A percentile compares a stretch with the other conserved stretches of the same genome.
These are phyloP conservation scores for Bembecia ichneumoniformis DNA, from an alignment of 2,888 invertebrate genomes.

Conservation along the genomic window DNA sequence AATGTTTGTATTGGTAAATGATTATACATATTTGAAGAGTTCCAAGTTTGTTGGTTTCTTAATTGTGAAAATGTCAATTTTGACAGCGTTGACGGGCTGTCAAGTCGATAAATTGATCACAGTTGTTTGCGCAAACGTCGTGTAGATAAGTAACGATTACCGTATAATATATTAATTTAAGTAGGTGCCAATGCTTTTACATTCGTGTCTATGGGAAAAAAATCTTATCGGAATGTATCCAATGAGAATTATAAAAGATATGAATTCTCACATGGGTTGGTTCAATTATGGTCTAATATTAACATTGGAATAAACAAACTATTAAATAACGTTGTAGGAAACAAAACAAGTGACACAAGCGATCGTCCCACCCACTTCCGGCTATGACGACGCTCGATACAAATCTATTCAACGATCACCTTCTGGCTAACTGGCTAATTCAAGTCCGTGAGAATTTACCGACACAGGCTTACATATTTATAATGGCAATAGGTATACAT, in stretches of 20 bases:
- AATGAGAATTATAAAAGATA: neutral
- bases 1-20: constrained; percentile 15
- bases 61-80: constrained; percentile 65
- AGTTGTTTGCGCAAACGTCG: constrained; percentile 65
- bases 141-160: constrained; percentile 60
- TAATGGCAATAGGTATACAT: too few species aligned
- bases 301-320: neutral
- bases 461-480: neutral
- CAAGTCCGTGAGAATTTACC: constrained; percentile 44
- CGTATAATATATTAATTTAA: constrained; percentile 55
- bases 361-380: constrained; percentile 55
- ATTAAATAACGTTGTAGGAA: constrained; percentile 14
- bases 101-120: constrained; percentile 65
- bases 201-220: constrained; percentile 37
- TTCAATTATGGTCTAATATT: neutral
- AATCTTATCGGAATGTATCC: constrained; percentile 26
- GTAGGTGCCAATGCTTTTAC: constrained; percentile 13
- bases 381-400: constrained; percentile 35
- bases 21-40: constrained; percentile 34
- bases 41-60: constrained; percentile 59
- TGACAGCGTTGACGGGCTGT: constrained; percentile 65
- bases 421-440: constrained; percentile 44
- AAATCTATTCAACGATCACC: constrained; percentile 56
- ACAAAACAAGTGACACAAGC: constrained; percentile 48
- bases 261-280: neutral